phyloP scores from a whole-genome alignment of 2,888 invertebrate species.

The Pedicia rivosa region DNA sequence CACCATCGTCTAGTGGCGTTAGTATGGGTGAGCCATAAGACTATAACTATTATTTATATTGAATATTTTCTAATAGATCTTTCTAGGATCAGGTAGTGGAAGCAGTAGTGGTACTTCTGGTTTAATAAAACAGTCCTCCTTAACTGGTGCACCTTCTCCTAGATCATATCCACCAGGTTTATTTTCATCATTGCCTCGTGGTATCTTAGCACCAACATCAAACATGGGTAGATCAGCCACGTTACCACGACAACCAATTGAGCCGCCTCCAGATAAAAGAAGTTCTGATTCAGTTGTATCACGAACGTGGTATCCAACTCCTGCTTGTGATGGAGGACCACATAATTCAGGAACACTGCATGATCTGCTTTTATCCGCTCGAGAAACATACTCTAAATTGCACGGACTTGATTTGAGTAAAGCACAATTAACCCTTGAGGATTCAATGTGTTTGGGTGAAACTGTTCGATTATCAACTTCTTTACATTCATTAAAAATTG shows the following conservation, averaged over 20 bases:
- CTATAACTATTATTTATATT: not conserved
- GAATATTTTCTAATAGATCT: not conserved
- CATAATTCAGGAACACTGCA: slow-evolving; percentile 22
- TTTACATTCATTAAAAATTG: slow-evolving; percentile 36
- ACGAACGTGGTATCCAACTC: slow-evolving; percentile 34
- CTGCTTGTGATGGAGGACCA: slow-evolving; percentile 32
- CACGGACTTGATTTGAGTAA: slow-evolving; percentile 38
- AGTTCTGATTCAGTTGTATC: slow-evolving; percentile 38
- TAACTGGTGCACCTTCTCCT: slow-evolving; percentile 21
- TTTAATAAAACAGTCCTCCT: slow-evolving; percentile 21
- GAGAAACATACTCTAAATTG: slow-evolving; percentile 34
- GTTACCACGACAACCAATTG: slow-evolving; percentile 32
- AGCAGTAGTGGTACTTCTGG: slow-evolving; percentile 29
- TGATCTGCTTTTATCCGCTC: slow-evolving; percentile 24
- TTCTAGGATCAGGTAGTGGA: slow-evolving; percentile 29
- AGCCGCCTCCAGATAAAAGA: slow-evolving; percentile 30
- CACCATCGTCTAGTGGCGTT: slow-evolving; percentile 34
- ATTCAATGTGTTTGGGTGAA: slow-evolving; percentile 38
- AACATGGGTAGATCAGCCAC: slow-evolving; percentile 33
- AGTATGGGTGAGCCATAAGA: slow-evolving; percentile 29
- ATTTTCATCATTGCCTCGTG: slow-evolving; percentile 35
- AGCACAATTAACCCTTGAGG: slow-evolving; percentile 36
- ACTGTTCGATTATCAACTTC: slow-evolving; percentile 35
- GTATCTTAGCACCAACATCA: slow-evolving; percentile 31
- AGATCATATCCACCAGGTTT: slow-evolving; percentile 23